Evolutionary conservation across 2,888 invertebrate species (phyloP), one percentile per base, ranked within the genome.

Genomic region (Temnothorax rugatulus): DNA sequence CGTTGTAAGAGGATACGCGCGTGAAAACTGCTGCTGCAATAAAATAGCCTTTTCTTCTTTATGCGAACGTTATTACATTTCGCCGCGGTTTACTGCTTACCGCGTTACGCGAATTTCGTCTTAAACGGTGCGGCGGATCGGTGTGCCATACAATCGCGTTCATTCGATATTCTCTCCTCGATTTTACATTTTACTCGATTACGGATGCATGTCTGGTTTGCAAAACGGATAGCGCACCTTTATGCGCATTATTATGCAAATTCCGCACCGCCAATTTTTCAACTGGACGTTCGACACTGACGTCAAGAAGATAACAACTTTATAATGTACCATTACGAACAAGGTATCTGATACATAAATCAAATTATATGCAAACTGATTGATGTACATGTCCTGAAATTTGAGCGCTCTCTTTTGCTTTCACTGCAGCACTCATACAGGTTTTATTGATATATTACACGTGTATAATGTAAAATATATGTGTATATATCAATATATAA

Each of bases 1-100:
- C 54, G 8, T 63, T 59, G 75, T 87, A 87, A 89, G n/a, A 69
- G 59, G 82, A 89, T 87, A 89, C 34, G 84, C 77, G 82, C 83
- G 85, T 83, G 83, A 86, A 88, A 83, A 88, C 7, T 68, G 9
- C 11, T 2, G 47, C 50, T 66, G 57, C 57, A 57, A 66, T 87
- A 83, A 87, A 29, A 47, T 64, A 29, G 50, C 50, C 1, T 52
- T 52, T 64, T 47, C 50, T 25, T 44, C 1, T 69, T 29, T 54
- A 44, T 29, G 68, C 34, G 38, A 79, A 57, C 57, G 44, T 77
- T 44, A 79, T 79, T 79, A 57, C 57, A 34, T 81, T 61, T 69
- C 18, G n/a, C 21, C 61, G 63, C 5, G 25, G 18, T 69, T 61
- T 47, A 47, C 25, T 34, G 25, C 7, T 25, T 52, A 61, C 44